A percentile compares a stretch with the other conserved stretches of the same genome.
Evolutionary conservation across 2,888 invertebrate species (phyloP).

Genomic region (Brachyopa scutellaris): DNA sequence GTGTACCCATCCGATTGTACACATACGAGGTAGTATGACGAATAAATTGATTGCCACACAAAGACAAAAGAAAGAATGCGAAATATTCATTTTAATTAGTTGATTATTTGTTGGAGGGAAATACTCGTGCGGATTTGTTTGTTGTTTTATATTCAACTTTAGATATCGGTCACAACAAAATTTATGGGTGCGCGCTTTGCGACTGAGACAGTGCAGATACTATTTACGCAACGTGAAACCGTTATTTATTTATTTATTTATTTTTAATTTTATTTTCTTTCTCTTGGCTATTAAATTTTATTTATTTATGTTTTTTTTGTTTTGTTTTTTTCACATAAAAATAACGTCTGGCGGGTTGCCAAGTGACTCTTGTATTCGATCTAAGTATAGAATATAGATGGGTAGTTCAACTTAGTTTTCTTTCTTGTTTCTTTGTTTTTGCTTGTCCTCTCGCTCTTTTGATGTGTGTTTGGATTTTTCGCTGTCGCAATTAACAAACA

Average conservation of each 20-base stretch:
- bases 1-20: conserved; percentile 34
- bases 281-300: background rate
- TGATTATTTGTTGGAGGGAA: conserved; percentile 49
- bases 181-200: conserved; percentile 41
- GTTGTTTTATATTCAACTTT: conserved; percentile 25
- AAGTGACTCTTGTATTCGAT: conserved; percentile 15
- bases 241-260: conserved; percentile 20
- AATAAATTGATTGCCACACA: conserved; percentile 44
- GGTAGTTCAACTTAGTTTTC: conserved; percentile 10
- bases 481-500: background rate
- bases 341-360: conserved; percentile 36
- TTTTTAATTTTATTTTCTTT: conserved; percentile 12
- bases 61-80: conserved; percentile 24
- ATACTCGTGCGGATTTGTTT: conserved; percentile 22
- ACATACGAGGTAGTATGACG: too few species aligned
- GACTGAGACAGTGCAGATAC: conserved; percentile 24
- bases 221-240: conserved; percentile 54
- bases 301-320: conserved; percentile 10
- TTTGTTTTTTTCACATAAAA: conserved; percentile 10
- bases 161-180: conserved; percentile 63
- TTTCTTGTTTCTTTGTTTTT: conserved; percentile 3
- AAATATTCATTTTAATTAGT: conserved; percentile 52
- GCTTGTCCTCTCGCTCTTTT: too few species aligned
- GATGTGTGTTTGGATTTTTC: background rate
- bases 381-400: conserved; percentile 51